These are phyloP conservation scores for Muscicapa striata DNA, from an alignment of 2,797 vertebrate species.

Conservation along the genomic window DNA sequence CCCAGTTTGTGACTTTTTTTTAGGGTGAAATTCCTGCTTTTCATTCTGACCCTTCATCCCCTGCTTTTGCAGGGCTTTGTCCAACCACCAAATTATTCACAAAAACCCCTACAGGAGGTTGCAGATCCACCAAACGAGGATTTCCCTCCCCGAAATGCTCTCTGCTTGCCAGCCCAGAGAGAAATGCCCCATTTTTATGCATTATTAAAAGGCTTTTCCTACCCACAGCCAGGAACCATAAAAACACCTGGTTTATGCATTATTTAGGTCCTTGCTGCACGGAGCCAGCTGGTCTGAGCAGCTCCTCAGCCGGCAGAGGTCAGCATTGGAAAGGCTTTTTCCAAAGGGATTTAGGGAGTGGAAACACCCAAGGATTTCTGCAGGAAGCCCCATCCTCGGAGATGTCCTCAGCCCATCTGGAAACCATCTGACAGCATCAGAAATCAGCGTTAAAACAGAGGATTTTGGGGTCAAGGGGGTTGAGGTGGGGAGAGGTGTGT, in stretches of 20 bases:
- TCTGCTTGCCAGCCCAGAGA: background rate
- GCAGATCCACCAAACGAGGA: accelerated
- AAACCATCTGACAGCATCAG: accelerated
- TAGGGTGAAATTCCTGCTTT: background rate
- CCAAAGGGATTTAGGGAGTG: background rate
- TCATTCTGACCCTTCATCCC: accelerated
- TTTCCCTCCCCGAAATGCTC: background rate
- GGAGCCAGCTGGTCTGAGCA: background rate
- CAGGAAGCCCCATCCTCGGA: background rate
- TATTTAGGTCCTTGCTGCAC: background rate
- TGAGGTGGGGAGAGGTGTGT: background rate
- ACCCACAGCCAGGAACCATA: background rate
- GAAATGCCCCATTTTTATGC: background rate
- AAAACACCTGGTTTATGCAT: background rate
- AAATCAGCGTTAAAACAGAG: background rate
- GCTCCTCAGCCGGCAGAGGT: slow-evolving; percentile 13
- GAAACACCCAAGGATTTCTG: background rate
- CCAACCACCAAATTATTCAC: background rate
- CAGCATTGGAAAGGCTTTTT: background rate
- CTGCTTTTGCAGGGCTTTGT: accelerated
- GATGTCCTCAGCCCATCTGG: background rate
- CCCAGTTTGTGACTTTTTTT: accelerated
- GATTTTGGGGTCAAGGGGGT: background rate
- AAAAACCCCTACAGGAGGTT: accelerated
- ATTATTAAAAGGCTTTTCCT: background rate